A percentile compares a stretch with the other conserved stretches of the same genome.
Evolutionary conservation across 2,797 vertebrate species (phyloP).

Genomic region (Dicrostonyx torquatus): DNA sequence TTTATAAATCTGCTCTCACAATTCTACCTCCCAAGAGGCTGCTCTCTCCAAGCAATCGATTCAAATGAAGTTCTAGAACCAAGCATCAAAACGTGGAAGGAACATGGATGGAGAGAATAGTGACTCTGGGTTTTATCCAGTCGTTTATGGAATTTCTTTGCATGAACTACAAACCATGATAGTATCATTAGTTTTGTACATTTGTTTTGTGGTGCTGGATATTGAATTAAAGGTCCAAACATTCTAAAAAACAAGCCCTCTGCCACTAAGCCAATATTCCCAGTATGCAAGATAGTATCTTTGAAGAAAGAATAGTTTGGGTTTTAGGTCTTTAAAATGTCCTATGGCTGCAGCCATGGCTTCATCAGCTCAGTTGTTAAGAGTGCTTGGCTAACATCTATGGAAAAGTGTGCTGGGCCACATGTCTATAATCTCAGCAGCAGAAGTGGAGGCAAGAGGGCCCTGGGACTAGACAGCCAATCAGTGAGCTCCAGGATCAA

Average conservation of each 20-base stretch:
- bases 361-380: not conserved
- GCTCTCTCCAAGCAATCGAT: constrained; percentile 41
- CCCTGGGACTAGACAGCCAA: not conserved
- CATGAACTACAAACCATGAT: not conserved
- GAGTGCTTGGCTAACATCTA: not conserved
- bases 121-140: constrained; percentile 36
- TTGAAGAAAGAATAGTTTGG: not conserved
- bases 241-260: not conserved
- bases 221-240: not conserved
- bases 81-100: not conserved
- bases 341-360: not conserved
- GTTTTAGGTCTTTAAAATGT: not conserved
- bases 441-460: not conserved
- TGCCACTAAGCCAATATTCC: not conserved
- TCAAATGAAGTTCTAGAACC: constrained; percentile 19
- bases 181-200: not conserved
- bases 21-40: not conserved
- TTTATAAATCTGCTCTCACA: constrained; percentile 50
- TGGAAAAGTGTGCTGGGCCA: too few species aligned
- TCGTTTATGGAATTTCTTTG: not conserved
- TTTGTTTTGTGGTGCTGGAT: not conserved
- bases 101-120: not conserved
- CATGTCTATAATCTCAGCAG: not conserved
- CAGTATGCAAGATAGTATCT: not conserved
- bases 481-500: not conserved